phyloP scores from a whole-genome alignment of 2,888 invertebrate genomes.

The Amphipyra tragopoginis region DNA sequence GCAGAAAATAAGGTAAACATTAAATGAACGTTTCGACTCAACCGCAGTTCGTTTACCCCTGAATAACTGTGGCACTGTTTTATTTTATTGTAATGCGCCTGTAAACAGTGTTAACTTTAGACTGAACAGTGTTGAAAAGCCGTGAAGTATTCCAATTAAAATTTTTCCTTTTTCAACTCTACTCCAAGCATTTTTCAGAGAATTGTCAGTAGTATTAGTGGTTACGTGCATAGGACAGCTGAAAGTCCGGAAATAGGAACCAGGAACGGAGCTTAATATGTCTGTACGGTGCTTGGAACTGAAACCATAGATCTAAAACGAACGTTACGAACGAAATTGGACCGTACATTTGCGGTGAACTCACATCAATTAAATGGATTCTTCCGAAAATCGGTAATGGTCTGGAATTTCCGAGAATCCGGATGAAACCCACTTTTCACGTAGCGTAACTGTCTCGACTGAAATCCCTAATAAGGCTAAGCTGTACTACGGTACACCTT shows the following conservation, averaged over 20 bases:
- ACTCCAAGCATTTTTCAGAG: not conserved
- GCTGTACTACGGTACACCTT: too few relatives aligned
- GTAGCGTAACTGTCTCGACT: not conserved
- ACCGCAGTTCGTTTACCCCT: constrained; percentile 59
- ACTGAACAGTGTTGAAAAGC: constrained; percentile 9
- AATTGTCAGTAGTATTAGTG: not conserved
- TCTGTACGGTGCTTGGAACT: not conserved
- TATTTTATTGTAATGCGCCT: constrained; percentile 44
- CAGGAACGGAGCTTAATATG: too few relatives aligned
- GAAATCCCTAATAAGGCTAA: too few relatives aligned
- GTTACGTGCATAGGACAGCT: not conserved
- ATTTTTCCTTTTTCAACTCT: not conserved
- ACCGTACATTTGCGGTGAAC: not conserved
- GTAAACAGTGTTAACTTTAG: constrained; percentile 40
- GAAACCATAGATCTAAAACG: not conserved
- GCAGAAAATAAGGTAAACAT: constrained; percentile 53
- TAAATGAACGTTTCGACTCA: constrained; percentile 28
- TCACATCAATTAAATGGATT: not conserved
- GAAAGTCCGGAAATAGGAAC: constrained; percentile 2
- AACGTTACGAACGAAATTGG: not conserved
- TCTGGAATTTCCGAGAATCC: not conserved
- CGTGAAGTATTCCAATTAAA: not conserved
- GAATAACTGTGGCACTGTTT: constrained; percentile 53
- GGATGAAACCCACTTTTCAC: not conserved
- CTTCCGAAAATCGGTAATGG: not conserved